Evolutionary conservation across 2,888 invertebrate species (phyloP).

Genomic region (Rhagium mordax): DNA sequence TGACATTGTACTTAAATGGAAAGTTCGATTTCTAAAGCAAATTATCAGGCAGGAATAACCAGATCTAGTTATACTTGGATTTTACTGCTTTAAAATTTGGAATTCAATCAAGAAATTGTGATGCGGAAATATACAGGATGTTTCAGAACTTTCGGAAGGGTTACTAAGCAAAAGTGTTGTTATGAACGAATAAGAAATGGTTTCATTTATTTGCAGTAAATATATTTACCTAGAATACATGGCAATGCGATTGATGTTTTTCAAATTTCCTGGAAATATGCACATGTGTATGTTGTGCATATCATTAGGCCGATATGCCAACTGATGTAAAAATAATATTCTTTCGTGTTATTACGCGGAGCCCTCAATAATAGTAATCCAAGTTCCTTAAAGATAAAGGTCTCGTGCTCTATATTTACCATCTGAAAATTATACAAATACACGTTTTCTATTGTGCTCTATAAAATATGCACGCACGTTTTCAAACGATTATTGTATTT

Average conservation of each 20-base stretch:
- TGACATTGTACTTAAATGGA: slow-evolving; percentile 29
- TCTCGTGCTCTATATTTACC: slow-evolving; percentile 63
- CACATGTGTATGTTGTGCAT: not conserved
- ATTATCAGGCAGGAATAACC: slow-evolving; percentile 28
- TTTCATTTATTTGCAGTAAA: not conserved
- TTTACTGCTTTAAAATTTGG: too few relatives aligned
- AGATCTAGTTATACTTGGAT: not conserved
- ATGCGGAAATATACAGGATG: too few relatives aligned
- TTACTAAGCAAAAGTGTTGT: too few relatives aligned
- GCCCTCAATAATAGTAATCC: slow-evolving; percentile 45
- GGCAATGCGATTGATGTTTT: not conserved
- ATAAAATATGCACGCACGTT: slow-evolving; percentile 66
- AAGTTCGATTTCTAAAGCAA: slow-evolving; percentile 34
- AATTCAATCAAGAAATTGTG: too few relatives aligned
- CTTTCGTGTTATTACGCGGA: slow-evolving; percentile 37
- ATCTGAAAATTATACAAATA: slow-evolving; percentile 66
- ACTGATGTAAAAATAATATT: slow-evolving; percentile 48
- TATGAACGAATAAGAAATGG: too few relatives aligned
- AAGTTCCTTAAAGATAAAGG: slow-evolving; percentile 60
- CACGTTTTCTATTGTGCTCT: slow-evolving; percentile 47
- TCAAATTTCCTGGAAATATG: not conserved
- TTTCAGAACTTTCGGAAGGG: too few relatives aligned
- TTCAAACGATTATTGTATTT: slow-evolving; percentile 56
- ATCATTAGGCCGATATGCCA: slow-evolving; percentile 37
- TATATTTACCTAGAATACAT: not conserved